Evolutionary conservation across 2,113 vertebrate species (phyloP).

Genomic region (Apteryx mantelli): DNA sequence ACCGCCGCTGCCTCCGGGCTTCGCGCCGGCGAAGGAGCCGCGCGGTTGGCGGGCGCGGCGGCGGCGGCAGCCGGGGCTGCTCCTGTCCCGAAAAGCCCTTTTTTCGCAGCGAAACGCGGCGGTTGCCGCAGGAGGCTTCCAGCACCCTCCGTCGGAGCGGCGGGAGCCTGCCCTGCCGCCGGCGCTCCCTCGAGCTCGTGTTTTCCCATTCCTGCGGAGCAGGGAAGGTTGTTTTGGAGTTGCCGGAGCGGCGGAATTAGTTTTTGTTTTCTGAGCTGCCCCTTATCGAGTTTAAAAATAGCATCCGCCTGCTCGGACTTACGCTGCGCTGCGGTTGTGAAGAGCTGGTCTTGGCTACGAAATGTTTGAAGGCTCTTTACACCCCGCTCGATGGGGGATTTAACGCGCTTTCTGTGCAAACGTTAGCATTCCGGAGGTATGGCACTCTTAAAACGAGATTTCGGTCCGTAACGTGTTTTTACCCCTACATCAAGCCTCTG

Average conservation of each 20-base stretch:
- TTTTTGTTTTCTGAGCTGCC: accelerated
- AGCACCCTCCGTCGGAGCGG: no score
- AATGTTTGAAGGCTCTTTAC: accelerated
- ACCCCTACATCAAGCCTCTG: accelerated
- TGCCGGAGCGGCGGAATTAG: neutral
- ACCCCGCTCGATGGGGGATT: neutral
- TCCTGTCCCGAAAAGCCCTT: no score
- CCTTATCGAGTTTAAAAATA: neutral
- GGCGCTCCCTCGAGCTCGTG: no score
- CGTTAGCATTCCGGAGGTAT: no score
- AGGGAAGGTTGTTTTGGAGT: neutral
- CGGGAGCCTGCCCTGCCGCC: no score
- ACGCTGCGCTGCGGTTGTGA: accelerated
- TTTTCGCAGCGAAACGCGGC: no score
- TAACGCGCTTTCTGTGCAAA: accelerated
- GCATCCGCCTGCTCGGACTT: neutral
- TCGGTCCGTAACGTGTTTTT: accelerated
- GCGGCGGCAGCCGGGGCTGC: no score
- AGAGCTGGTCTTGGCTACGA: accelerated
- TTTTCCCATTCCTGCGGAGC: neutral
- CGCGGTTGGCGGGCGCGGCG: no score
- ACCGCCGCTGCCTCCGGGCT: no score
- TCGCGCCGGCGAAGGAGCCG: no score
- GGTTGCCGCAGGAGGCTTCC: no score
- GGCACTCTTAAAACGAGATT: accelerated